These are phyloP conservation scores for Caenorhabditis brenneri DNA, from an alignment of 1,140 invertebrate genomes.

Conservation along the genomic window DNA sequence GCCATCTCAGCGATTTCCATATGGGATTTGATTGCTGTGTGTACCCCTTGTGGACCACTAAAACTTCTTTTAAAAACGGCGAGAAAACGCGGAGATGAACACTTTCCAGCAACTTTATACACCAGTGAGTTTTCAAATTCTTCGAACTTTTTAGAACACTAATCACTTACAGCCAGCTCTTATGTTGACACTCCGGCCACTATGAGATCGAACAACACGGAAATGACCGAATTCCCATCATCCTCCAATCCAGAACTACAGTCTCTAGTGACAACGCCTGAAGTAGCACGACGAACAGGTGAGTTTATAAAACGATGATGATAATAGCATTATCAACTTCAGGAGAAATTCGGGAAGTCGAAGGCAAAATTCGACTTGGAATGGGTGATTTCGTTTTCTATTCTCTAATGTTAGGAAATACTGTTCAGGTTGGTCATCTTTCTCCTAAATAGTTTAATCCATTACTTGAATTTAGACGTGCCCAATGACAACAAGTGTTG, in stretches of 20 bases:
- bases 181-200: neutral
- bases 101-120: slow-evolving; percentile 1
- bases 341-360: slow-evolving; percentile 2
- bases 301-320: neutral
- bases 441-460: neutral
- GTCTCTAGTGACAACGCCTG: neutral
- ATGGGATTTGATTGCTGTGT: neutral
- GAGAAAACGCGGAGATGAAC: neutral
- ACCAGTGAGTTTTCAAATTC: neutral
- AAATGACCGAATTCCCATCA: neutral
- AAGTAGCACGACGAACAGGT: neutral
- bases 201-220: neutral
- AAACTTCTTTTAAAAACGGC: slow-evolving; percentile 13
- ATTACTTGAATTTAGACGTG: slow-evolving; percentile 2
- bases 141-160: neutral
- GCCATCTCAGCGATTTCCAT: neutral
- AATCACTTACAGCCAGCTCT: neutral
- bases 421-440: neutral
- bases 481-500: neutral
- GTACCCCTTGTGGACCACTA: slow-evolving; percentile 7
- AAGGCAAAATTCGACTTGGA: neutral
- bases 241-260: neutral
- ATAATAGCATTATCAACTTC: neutral
- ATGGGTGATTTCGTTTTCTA: slow-evolving; percentile 29
- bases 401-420: slow-evolving; percentile 18